Conservation (phyloP, 1,140 invertebrate genomes). For the Nylanderia fulva region DNA sequence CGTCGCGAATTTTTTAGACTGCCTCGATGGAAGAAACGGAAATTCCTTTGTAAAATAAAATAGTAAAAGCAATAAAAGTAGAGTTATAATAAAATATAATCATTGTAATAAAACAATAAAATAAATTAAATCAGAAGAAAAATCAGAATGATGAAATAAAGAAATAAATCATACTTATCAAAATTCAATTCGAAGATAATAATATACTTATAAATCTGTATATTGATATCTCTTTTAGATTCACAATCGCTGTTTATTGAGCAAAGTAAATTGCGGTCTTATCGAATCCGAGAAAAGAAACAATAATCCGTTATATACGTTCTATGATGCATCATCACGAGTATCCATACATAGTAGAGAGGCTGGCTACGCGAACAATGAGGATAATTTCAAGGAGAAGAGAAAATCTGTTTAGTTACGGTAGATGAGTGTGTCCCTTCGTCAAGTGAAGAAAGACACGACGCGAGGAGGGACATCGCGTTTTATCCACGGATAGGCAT, state of each 20-base stretch:
- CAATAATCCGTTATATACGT: background rate
- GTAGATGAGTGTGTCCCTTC: conserved; percentile 67
- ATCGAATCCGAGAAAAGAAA: conserved; percentile 1
- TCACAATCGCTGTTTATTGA: background rate
- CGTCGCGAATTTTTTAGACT: background rate
- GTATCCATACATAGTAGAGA: conserved; percentile 3
- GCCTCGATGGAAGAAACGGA: background rate
- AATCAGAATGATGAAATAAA: too few relatives aligned
- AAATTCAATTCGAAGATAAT: background rate
- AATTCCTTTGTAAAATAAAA: background rate
- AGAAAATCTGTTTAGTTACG: conserved; percentile 71
- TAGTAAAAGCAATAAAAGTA: too few relatives aligned
- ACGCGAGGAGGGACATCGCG: conserved; percentile 40
- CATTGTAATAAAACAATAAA: too few relatives aligned
- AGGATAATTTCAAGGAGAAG: conserved; percentile 45
- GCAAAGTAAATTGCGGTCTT: background rate
- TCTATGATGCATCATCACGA: conserved; percentile 33
- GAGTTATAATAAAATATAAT: too few relatives aligned
- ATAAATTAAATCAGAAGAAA: too few relatives aligned
- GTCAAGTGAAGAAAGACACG: conserved; percentile 23
- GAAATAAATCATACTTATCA: too few relatives aligned
- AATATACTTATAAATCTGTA: background rate
- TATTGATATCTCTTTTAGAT: background rate
- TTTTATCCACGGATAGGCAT: conserved; percentile 64
- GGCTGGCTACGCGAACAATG: conserved; percentile 45